Conservation (phyloP, 2,888 invertebrate species). For the Pammene aurita region DNA sequence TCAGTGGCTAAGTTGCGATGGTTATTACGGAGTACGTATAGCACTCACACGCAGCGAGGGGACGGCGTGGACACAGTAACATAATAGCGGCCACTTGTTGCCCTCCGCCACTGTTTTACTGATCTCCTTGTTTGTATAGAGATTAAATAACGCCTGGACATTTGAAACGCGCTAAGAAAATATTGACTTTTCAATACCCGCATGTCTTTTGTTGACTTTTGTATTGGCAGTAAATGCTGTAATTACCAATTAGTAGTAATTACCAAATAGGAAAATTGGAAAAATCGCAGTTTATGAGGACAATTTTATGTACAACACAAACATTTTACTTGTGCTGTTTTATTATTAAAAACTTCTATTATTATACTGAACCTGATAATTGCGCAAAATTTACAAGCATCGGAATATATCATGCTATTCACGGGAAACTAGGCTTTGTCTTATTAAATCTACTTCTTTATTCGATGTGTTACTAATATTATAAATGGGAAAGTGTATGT, state of each 20-base stretch:
- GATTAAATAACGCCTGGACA: constrained; percentile 33
- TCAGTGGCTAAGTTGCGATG: constrained; percentile 22
- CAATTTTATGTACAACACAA: no score
- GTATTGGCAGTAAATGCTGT: neutral
- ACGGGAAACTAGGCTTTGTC: no score
- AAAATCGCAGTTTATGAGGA: no score
- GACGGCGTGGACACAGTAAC: constrained; percentile 41
- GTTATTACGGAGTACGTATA: constrained; percentile 20
- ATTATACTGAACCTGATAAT: no score
- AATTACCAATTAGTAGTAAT: neutral
- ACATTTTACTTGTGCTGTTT: no score
- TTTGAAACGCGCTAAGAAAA: constrained; percentile 18
- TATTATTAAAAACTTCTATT: no score
- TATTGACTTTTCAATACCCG: constrained; percentile 25
- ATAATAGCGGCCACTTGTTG: constrained; percentile 42
- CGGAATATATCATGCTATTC: no score
- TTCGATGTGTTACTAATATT: no score
- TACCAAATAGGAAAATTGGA: neutral
- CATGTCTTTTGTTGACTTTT: constrained; percentile 9
- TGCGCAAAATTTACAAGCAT: no score
- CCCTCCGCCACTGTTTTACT: constrained; percentile 36
- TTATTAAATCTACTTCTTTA: no score
- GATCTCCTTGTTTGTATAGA: constrained; percentile 40
- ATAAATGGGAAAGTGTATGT: no score
- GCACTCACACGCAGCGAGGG: constrained; percentile 27